These are phyloP conservation scores for Morpho helenor DNA, from an alignment of 2,888 invertebrate genomes.

Conservation along the genomic window DNA sequence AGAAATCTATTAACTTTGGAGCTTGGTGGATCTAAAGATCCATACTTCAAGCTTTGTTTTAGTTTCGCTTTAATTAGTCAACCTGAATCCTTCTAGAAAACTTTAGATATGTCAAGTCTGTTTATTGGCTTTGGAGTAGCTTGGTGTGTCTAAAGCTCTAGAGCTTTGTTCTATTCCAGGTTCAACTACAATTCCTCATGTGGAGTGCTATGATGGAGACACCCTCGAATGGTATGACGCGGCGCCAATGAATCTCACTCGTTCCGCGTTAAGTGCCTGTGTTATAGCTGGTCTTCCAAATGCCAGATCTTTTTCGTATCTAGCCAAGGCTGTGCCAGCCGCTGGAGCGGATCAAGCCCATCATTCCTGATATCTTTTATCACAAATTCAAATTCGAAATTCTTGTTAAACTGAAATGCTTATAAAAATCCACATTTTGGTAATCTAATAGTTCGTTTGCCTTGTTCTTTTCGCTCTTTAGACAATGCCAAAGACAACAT, in stretches of 20 bases:
- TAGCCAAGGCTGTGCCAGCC: constrained; percentile 69
- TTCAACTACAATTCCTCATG: constrained; percentile 84
- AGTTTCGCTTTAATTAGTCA: background rate
- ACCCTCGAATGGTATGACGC: constrained; percentile 83
- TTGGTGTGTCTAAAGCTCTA: too few relatives aligned
- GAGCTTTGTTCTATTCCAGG: constrained; percentile 52
- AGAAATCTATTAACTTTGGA: too few relatives aligned
- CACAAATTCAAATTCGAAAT: background rate
- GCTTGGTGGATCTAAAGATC: too few relatives aligned
- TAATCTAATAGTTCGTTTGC: too few relatives aligned
- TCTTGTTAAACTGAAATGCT: background rate
- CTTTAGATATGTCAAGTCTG: background rate
- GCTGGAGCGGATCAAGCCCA: constrained; percentile 70
- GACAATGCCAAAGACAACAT: too few relatives aligned
- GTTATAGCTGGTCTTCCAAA: constrained; percentile 86
- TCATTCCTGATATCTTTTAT: constrained; percentile 38
- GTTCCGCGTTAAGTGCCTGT: constrained; percentile 90
- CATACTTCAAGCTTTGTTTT: too few relatives aligned
- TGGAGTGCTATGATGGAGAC: constrained; percentile 87
- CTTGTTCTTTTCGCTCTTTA: too few relatives aligned
- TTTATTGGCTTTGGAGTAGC: too few relatives aligned
- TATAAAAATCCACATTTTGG: too few relatives aligned
- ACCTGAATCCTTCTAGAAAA: background rate
- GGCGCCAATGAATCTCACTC: constrained; percentile 88
- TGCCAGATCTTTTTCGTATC: constrained; percentile 82